Conservation (phyloP, 2,888 invertebrate genomes). For the Chrysotoxum bicinctum region DNA sequence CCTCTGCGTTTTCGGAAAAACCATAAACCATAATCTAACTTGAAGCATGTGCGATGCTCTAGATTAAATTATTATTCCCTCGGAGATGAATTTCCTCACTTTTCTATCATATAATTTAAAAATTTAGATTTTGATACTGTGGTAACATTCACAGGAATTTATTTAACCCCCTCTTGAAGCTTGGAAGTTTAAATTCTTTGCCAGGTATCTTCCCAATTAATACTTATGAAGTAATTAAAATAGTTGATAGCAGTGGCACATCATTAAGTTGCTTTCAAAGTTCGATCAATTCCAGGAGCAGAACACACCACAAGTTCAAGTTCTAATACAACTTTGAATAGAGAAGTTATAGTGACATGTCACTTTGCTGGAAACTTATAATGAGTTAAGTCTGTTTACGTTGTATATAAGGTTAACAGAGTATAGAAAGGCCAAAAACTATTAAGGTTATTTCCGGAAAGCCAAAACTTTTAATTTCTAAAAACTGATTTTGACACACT, state of each 20-base stretch:
- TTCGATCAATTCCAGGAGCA: neutral
- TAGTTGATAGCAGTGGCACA: neutral
- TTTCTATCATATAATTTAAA: neutral
- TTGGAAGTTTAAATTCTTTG: neutral
- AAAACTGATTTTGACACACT: neutral
- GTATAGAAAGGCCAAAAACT: neutral
- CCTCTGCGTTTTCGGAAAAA: neutral
- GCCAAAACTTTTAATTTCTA: neutral
- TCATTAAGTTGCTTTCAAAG: neutral
- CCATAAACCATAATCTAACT: neutral
- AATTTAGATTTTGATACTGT: neutral
- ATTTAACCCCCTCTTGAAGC: neutral
- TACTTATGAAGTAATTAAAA: neutral
- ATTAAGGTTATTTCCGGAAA: neutral
- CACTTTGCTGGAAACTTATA: neutral
- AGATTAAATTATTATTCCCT: neutral
- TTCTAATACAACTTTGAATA: neutral
- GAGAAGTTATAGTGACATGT: neutral
- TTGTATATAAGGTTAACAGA: neutral
- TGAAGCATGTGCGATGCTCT: neutral
- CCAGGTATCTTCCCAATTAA: too few species aligned
- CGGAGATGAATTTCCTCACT: neutral
- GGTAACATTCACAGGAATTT: neutral
- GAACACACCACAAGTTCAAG: neutral
- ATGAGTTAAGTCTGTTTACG: neutral